Evolutionary conservation across 2,888 invertebrate genomes (phyloP).

Genomic region (Julus scanicus): DNA sequence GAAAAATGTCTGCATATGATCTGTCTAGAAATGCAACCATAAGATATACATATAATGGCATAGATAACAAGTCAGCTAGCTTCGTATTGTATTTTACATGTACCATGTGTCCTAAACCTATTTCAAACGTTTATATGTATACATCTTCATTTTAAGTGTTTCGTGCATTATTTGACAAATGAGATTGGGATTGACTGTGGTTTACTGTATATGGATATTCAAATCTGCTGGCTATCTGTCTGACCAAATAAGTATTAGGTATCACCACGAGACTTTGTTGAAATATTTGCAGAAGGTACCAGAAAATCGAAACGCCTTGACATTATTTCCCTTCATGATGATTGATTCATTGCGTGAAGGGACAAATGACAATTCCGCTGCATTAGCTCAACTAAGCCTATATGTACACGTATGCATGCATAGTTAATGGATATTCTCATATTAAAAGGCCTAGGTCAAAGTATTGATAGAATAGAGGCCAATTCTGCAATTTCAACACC

Average conservation of each 20-base stretch:
- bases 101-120: too few relatives aligned
- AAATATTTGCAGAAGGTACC: neutral
- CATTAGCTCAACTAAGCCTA: too few relatives aligned
- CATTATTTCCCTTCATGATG: slow-evolving; percentile 17
- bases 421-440: neutral
- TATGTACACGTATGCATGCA: neutral
- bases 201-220: neutral
- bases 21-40: too few relatives aligned
- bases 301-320: neutral
- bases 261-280: neutral
- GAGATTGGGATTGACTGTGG: too few relatives aligned
- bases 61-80: too few relatives aligned
- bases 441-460: slow-evolving; percentile 9
- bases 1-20: too few relatives aligned
- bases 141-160: too few relatives aligned
- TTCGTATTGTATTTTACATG: too few relatives aligned
- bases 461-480: neutral
- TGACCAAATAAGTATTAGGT: neutral
- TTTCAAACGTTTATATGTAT: too few relatives aligned
- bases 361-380: slow-evolving; percentile 6
- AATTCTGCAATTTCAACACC: neutral
- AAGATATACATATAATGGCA: too few relatives aligned
- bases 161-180: neutral
- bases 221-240: too few relatives aligned
- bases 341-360: slow-evolving; percentile 21